phyloP scores from a whole-genome alignment of 1,140 invertebrate species.

The Helicorthomorpha holstii region DNA sequence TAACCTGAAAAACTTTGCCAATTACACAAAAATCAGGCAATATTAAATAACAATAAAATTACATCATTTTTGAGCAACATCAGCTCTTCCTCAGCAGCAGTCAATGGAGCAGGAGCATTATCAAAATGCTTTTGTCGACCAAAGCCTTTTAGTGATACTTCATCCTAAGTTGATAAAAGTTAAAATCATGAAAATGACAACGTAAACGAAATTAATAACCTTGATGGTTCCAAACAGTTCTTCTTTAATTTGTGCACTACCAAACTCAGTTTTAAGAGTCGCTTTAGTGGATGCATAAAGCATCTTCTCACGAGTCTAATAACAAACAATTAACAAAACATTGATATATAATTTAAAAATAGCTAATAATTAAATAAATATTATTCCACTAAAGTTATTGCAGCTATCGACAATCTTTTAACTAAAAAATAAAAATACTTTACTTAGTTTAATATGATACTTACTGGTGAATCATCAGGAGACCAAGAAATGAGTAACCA shows the following conservation, averaged over 20 bases:
- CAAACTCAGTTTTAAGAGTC: slow-evolving; percentile 93
- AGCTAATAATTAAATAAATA: neutral
- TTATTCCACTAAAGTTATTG: no score
- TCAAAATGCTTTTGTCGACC: slow-evolving; percentile 55
- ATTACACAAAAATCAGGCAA: neutral
- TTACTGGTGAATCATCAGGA: slow-evolving; percentile 63
- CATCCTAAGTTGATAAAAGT: slow-evolving; percentile 35
- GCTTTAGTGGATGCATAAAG: slow-evolving; percentile 96
- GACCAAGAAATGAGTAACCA: slow-evolving; percentile 93
- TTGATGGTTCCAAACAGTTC: slow-evolving; percentile 69
- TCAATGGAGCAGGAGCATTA: slow-evolving; percentile 69
- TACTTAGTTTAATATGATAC: slow-evolving; percentile 5
- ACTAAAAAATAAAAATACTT: no score
- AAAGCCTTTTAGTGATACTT: slow-evolving; percentile 65
- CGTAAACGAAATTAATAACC: slow-evolving; percentile 37
- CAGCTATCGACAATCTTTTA: no score
- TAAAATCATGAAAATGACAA: neutral
- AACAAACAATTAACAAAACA: neutral
- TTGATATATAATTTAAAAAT: slow-evolving; percentile 1
- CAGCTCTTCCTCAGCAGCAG: slow-evolving; percentile 72
- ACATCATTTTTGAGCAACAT: slow-evolving; percentile 59
- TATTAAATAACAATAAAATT: neutral
- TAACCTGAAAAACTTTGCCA: slow-evolving; percentile 25
- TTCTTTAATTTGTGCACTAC: slow-evolving; percentile 69
- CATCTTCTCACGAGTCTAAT: slow-evolving; percentile 78